These are phyloP conservation scores for Bimastos eiseni DNA, from an alignment of 2,888 invertebrate genomes.

Conservation along the genomic window DNA sequence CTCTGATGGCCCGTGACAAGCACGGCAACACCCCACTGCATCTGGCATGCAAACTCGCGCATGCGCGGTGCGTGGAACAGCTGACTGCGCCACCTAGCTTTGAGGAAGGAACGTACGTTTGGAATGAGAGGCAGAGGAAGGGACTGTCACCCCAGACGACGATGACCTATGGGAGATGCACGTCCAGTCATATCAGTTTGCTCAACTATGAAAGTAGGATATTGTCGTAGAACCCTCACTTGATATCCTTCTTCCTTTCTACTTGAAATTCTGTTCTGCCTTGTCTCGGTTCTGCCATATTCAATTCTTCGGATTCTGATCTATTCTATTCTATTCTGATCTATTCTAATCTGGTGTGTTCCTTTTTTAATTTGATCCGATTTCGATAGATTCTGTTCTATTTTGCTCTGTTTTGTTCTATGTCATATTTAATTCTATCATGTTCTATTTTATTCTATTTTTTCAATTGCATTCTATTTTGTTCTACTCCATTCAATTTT, in stretches of 20 bases:
- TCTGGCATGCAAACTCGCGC: conserved; percentile 75
- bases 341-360: not conserved
- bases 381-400: not conserved
- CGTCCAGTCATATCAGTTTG: not conserved
- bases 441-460: too few species aligned
- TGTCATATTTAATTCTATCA: not conserved
- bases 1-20: conserved; percentile 70
- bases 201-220: conserved; percentile 9
- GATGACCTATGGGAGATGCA: not conserved
- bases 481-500: not conserved
- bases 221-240: not conserved
- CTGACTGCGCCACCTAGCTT: conserved; percentile 66
- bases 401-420: not conserved
- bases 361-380: too few species aligned
- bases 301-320: too few species aligned
- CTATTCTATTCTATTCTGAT: not conserved
- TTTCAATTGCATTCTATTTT: not conserved
- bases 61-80: conserved; percentile 74
- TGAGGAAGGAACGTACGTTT: conserved; percentile 27
- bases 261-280: too few species aligned
- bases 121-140: not conserved
- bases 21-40: conserved; percentile 85
- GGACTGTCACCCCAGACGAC: not conserved
- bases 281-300: too few species aligned
- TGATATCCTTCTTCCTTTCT: too few species aligned